Base-by-base conservation (phyloP, 1,140 invertebrate genomes). In the Drosophila gunungcola region DNA sequence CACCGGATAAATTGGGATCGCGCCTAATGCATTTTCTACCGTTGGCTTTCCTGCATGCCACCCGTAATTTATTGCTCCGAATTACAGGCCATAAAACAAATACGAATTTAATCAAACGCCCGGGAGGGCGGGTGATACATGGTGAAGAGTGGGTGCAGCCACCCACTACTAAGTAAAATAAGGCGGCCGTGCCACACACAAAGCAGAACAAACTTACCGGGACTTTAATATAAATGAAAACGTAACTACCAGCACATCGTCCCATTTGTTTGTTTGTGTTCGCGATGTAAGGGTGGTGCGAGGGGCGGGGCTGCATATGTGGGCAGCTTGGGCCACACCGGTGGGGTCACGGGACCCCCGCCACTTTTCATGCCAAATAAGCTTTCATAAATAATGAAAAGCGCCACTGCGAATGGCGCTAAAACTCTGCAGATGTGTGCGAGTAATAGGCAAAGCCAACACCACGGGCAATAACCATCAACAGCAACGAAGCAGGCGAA, bases 381-480 rank as follows among this genome's bases (percentile, higher is more conserved):
- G 67, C 82, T 75, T 86, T 70, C 83, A 82, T 86, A 86, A 86
- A 85, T 86, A 85, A 86, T 84, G 78, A 85, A 85, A 80, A 70
- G 62, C 70, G 65, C 61, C 75, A 55, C 58, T 65, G 73, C 62
- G 58, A 75, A 65, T 65, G 62, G 53, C 45, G 55, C 62, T 56
- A 76, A 79, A 74, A 63, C 69, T 63, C 39, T 13, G 54, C 41
- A 62, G 62, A 61, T 61, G 57, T 55, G 57, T 36, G 48, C 57
- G 32, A 29, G 34, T 84, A 73, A 84, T 78, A 74, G 80, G 56
- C 77, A 69, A 53, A 75, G 72, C 43, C 61, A 68, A 36, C 60
- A 73, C 11, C 38, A 36, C 25, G 56, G 58, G 70, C 61, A 70
- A 57, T 48, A 69, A 63, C 39, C 34, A 46, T 56, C 56, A 45